Base-by-base conservation (phyloP, 23 tunicate species). In the Botrylloides violaceus region DNA sequence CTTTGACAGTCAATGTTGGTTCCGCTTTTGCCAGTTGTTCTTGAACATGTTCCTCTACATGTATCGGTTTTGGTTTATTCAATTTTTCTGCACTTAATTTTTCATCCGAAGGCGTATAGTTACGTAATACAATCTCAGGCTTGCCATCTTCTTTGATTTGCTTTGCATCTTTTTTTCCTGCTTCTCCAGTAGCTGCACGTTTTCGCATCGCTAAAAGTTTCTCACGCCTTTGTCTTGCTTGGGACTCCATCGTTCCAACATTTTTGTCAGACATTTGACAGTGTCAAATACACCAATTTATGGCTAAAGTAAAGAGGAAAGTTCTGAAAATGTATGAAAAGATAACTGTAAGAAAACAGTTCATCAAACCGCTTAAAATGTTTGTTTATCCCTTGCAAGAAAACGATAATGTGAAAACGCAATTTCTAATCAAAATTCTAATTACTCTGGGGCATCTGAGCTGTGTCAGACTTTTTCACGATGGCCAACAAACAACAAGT, bases 81-180 rank as follows among this genome's bases (percentile, higher is more conserved):
- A 70, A 50, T 47, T 49, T 21, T 1, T 48, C 66, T 0, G 64
- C 59, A 38, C 68, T 71, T 19, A 92, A 34, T 1, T 84, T 71
- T 27, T 92, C 92, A 5, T 76, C 50, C 3, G 76, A 32, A 3
- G 98, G 92, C 4, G 29, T 25, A 36, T 92, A 92, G 29, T 84
- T 92, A 65, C 98, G 71, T 34, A 92, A 58, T 49, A 83, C 84
- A 19, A 92, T 39, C 38, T 84, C 87, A 12, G 98, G 83, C 57
- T 79, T 77, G 2, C 81, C 79, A 29, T 75, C 74, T 34, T 80
- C 87, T 26, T 66, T 59, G 34, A 76, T 76, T 29, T 80, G 93
- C 36, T 73, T 80, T 36, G 65, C 68, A 19, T 78, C 61, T 6
- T 30, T 30, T 2, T 72, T 24, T 1, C 71, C 75, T 0, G 78